A percentile compares a stretch with the other conserved stretches of the same genome.
These are phyloP conservation scores for Halichoeres trimaculatus DNA, from an alignment of 2,113 vertebrate species.

Conservation along the genomic window DNA sequence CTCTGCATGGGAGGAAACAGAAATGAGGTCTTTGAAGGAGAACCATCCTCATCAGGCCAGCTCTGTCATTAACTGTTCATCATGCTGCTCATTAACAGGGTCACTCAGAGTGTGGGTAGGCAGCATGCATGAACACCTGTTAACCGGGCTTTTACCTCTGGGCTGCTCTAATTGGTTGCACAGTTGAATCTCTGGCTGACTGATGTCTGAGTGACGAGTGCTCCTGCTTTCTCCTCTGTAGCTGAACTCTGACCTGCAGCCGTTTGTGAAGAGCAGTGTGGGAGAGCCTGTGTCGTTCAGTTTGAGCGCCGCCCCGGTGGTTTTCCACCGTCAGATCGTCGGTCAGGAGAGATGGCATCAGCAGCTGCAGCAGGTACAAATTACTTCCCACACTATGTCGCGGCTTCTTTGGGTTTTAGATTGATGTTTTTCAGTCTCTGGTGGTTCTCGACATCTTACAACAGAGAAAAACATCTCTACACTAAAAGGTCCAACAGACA, in stretches of 20 bases:
- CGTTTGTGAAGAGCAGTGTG: conserved; percentile 88
- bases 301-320: conserved; percentile 90
- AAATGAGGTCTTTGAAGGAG: conserved; percentile 57
- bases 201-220: neutral
- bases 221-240: conserved; percentile 70
- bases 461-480: neutral
- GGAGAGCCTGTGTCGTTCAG: conserved; percentile 84
- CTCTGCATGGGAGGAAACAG: conserved; percentile 57
- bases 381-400: neutral
- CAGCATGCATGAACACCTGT: conserved; percentile 3
- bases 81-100: conserved; percentile 51
- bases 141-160: neutral
- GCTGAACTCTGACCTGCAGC: conserved; percentile 95
- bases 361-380: conserved; percentile 89
- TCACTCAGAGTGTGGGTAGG: conserved; percentile 28
- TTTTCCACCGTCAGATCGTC: conserved; percentile 91
- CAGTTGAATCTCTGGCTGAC: neutral
- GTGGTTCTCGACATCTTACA: neutral
- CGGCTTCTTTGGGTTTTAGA: neutral
- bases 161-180: conserved; percentile 24
- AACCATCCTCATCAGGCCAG: conserved; percentile 45
- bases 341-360: conserved; percentile 90
- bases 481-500: no score
- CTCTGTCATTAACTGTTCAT: conserved; percentile 27
- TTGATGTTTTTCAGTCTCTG: neutral